A percentile compares a stretch with the other conserved stretches of the same genome.
These are phyloP conservation scores for Cephalotes varians DNA, from an alignment of 2,888 invertebrate genomes.

Conservation along the genomic window DNA sequence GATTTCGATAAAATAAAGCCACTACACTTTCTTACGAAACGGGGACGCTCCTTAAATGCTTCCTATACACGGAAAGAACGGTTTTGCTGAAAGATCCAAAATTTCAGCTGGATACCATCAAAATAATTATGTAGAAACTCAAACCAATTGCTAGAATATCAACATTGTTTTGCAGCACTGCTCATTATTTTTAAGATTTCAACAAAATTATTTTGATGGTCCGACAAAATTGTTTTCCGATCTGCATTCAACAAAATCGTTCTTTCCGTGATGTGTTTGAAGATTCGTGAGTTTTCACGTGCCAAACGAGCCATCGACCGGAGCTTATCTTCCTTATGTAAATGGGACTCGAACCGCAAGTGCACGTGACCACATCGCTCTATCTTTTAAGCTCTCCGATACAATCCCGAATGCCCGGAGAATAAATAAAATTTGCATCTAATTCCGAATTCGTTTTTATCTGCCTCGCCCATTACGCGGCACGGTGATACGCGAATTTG, in stretches of 20 bases:
- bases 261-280: too few species aligned
- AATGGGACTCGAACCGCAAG: slow-evolving; percentile 3
- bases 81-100: too few species aligned
- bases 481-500: slow-evolving; percentile 1
- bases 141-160: too few species aligned
- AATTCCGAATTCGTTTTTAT: slow-evolving; percentile 39
- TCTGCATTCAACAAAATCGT: too few species aligned
- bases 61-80: too few species aligned
- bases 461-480: slow-evolving; percentile 26
- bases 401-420: slow-evolving; percentile 17
- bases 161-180: too few species aligned
- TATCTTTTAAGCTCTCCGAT: slow-evolving; percentile 19
- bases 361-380: background rate
- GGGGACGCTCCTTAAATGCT: background rate
- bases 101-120: too few species aligned
- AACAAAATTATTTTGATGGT: too few species aligned
- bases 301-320: background rate
- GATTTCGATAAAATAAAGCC: background rate
- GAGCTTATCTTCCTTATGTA: background rate
- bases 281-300: background rate
- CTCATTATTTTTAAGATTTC: too few species aligned
- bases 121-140: too few species aligned
- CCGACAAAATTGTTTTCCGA: too few species aligned
- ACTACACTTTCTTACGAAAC: background rate
- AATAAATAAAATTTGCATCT: slow-evolving; percentile 49